Evolutionary conservation across 1,140 invertebrate genomes (phyloP).

Genomic region (Nomia melanderi): DNA sequence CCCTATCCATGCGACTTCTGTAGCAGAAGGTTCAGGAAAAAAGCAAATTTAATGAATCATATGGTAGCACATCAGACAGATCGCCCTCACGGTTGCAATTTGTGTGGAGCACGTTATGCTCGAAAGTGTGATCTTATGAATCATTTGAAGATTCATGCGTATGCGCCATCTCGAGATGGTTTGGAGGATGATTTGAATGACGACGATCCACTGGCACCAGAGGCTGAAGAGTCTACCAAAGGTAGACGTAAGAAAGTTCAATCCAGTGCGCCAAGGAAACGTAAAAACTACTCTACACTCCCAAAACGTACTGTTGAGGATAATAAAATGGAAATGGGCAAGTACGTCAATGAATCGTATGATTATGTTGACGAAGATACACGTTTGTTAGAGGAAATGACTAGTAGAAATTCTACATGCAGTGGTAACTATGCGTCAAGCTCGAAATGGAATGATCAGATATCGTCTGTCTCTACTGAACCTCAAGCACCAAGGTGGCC

Average conservation of each 20-base stretch:
- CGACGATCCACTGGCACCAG: constrained; percentile 72
- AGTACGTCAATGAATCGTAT: constrained; percentile 74
- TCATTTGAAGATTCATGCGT: constrained; percentile 90
- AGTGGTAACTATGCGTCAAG: constrained; percentile 79
- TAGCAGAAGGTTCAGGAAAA: constrained; percentile 90
- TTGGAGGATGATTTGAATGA: constrained; percentile 82
- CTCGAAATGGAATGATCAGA: constrained; percentile 72
- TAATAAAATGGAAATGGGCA: constrained; percentile 67
- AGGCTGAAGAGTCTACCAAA: constrained; percentile 75
- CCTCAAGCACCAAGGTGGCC: constrained; percentile 80
- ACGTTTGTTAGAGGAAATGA: constrained; percentile 78
- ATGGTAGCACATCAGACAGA: constrained; percentile 92
- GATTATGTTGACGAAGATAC: constrained; percentile 80
- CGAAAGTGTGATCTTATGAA: constrained; percentile 89
- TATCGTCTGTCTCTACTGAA: constrained; percentile 62
- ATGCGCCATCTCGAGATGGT: constrained; percentile 82
- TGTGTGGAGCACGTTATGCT: constrained; percentile 89
- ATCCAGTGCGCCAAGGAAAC: constrained; percentile 73
- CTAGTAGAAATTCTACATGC: constrained; percentile 71
- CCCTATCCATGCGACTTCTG: constrained; percentile 93
- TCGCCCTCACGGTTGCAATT: constrained; percentile 88
- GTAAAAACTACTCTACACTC: constrained; percentile 69
- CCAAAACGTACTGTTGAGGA: constrained; percentile 65
- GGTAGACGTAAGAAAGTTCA: constrained; percentile 78
- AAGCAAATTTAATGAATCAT: constrained; percentile 90